Evolutionary conservation across 2,113 vertebrate species (phyloP).

Genomic region (Cichladusa arquata): DNA sequence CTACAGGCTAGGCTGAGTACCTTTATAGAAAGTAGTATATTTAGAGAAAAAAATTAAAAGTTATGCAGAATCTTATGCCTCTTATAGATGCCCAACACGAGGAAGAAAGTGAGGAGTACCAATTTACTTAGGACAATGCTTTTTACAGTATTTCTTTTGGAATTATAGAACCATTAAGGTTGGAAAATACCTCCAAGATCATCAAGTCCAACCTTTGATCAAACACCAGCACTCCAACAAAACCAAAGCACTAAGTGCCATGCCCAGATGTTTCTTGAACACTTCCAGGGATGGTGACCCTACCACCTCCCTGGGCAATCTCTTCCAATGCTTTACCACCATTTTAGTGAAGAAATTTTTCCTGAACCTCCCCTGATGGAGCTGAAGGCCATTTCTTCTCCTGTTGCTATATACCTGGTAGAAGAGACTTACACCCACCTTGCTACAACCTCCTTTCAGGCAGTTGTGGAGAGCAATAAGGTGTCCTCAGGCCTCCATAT

Average conservation of each 20-base stretch:
- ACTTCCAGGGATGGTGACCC: background rate
- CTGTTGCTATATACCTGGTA: background rate
- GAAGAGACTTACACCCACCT: background rate
- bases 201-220: background rate
- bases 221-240: background rate
- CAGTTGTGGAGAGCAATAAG: background rate
- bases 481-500: background rate
- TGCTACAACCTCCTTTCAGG: background rate
- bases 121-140: background rate
- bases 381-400: background rate
- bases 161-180: background rate
- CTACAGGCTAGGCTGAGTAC: background rate
- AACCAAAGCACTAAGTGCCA: background rate
- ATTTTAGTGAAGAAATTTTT: background rate
- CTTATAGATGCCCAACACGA: background rate
- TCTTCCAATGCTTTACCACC: background rate
- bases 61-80: background rate
- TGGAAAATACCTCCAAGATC: background rate
- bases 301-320: background rate
- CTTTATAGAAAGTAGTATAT: background rate
- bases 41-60: background rate
- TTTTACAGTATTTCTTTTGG: background rate
- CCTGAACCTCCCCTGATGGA: background rate
- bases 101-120: background rate
- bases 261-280: fast-evolving